Evolutionary conservation across 2,113 vertebrate genomes (phyloP), one percentile per base, ranked within the genome.

Genomic region (Romanogobio albipinnatus): DNA sequence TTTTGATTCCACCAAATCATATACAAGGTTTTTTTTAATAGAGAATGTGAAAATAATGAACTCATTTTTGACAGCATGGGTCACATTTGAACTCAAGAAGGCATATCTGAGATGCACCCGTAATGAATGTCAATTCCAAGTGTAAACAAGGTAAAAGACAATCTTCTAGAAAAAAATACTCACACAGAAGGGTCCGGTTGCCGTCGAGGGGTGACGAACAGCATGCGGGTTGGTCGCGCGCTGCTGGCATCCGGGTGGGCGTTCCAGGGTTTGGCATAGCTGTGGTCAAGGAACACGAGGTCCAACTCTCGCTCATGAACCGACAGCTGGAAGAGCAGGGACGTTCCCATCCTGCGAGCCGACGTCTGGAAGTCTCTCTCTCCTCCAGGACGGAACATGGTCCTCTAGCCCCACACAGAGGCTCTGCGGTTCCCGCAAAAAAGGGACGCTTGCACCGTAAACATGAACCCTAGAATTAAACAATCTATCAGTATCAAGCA

Each of bases 231-330:
- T 61, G 97, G 97, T 22, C 97, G 94, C 70, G 97, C 96, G 19
- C 95, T 97, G 91, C 97, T 98, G 90, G 97, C 97, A 80, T 99
- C 97, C 0, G 97, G 97, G 88, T 98, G 97, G 24, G 97, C 96
- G 61, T 97, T 99, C 97, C 97, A 98, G 0, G 97, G 97, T 76
- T 98, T 99, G 90, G 97, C 97, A 91, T 99, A 99, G 91, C 97
- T 98, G 91, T 99, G 97, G 87, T 99, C 97, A 86, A 98, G 91
- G 88, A 96, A 98, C 0, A 99, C 98, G 84, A 99, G 90, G 91
- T 99, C 98, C 73, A 98, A 90, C 85, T 99, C 98, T 49, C 98
- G 91, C 75, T 99, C 98, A 1, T 99, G 97, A 36, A 94, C 96
- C 0, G 98, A 98, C 43, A 98, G 92, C 92, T 98, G 98, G 89